phyloP scores from a whole-genome alignment of 1,140 invertebrate species.

The Thalassaphorura encarpata region DNA sequence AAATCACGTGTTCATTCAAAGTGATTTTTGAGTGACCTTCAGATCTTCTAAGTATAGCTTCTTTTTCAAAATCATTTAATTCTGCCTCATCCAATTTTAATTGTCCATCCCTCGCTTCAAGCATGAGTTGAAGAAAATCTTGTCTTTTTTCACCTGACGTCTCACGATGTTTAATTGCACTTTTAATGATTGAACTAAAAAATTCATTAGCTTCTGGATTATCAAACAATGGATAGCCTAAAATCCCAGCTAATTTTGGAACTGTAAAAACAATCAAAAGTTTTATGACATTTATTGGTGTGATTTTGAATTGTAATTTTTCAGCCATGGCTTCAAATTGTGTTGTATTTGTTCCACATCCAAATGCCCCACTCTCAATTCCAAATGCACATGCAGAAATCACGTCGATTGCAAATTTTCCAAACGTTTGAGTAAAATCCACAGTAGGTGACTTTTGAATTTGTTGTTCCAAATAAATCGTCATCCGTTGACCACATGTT shows the following conservation, averaged over 20 bases:
- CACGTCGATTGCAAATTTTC: constrained; percentile 45
- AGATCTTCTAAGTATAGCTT: neutral
- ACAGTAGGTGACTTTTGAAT: neutral
- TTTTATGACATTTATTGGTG: neutral
- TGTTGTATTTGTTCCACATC: constrained; percentile 31
- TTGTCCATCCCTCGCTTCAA: constrained; percentile 14
- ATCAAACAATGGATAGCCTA: too few species aligned
- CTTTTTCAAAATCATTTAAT: constrained; percentile 10
- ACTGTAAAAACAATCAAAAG: too few species aligned
- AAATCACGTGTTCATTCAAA: constrained; percentile 15
- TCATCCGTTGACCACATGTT: neutral
- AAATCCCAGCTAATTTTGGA: too few species aligned
- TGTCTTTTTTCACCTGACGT: constrained; percentile 7
- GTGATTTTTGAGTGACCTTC: too few species aligned
- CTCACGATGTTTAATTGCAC: constrained; percentile 1
- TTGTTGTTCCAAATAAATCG: neutral
- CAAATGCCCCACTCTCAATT: constrained; percentile 45
- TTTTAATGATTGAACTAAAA: neutral
- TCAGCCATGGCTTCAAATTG: constrained; percentile 3
- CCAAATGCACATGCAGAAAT: constrained; percentile 50
- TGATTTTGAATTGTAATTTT: constrained; percentile 2
- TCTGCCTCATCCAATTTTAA: constrained; percentile 16
- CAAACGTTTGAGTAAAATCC: neutral
- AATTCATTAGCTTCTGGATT: too few species aligned
- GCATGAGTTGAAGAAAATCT: constrained; percentile 17